These are phyloP conservation scores for Mastigias papua DNA, from an alignment of 30 jellyfish, hydroid and myxozoan species.

Conservation along the genomic window DNA sequence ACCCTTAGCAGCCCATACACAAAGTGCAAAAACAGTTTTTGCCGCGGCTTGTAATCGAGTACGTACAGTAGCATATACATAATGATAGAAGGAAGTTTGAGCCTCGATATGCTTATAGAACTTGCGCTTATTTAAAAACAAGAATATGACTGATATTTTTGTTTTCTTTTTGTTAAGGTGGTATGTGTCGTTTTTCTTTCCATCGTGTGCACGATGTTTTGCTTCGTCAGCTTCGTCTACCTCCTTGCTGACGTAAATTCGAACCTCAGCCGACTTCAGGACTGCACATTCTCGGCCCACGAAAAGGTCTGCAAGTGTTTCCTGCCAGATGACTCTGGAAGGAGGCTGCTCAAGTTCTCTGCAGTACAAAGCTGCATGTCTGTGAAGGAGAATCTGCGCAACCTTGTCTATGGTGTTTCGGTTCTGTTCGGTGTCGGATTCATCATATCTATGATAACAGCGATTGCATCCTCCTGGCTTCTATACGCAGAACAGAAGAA, in stretches of 20 bases:
- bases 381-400: constrained; percentile 80
- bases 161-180: constrained; percentile 59
- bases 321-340: constrained; percentile 63
- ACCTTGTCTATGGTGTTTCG: constrained; percentile 87
- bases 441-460: constrained; percentile 82
- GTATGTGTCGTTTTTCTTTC: constrained; percentile 82
- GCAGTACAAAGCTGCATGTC: constrained; percentile 84
- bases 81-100: too few relatives aligned
- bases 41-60: too few relatives aligned
- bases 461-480: constrained; percentile 77
- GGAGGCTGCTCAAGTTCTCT: constrained; percentile 77
- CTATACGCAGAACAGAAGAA: constrained; percentile 67
- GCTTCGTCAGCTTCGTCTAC: constrained; percentile 89
- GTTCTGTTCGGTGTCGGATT: constrained; percentile 92
- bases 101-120: too few relatives aligned
- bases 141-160: not conserved
- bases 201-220: constrained; percentile 84
- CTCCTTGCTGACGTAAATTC: constrained; percentile 83
- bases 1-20: too few relatives aligned
- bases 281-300: constrained; percentile 81
- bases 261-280: constrained; percentile 75
- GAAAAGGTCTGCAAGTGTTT: constrained; percentile 85
- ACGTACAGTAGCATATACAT: too few relatives aligned
- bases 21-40: too few relatives aligned
- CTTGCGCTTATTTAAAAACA: too few relatives aligned